Base-by-base conservation (phyloP, 2,113 vertebrate species). In the Macrotus californicus region DNA sequence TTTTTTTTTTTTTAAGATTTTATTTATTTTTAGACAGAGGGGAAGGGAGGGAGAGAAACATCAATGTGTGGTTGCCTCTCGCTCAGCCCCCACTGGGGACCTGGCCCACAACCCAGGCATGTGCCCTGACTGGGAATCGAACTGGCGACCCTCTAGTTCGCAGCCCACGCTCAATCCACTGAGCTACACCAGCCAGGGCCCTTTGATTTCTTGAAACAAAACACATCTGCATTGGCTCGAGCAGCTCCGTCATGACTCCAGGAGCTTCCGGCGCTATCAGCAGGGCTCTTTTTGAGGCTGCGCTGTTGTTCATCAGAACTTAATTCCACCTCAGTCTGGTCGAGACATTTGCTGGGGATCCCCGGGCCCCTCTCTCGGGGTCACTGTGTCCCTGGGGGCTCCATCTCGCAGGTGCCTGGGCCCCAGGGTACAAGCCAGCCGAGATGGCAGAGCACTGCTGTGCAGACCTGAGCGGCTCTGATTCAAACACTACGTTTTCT, bases 181-280 rank as follows among this genome's bases (percentile, higher is more conserved):
- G n/a, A n/a, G n/a, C n/a, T n/a, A n/a, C n/a, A n/a, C n/a, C n/a
- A n/a, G n/a, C n/a, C n/a, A n/a, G n/a, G n/a, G n/a, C n/a, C n/a
- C n/a, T n/a, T n/a, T n/a, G n/a, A n/a, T n/a, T n/a, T n/a, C n/a
- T n/a, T n/a, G 15, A 75, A 54, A 73, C 21, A 13, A 22, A 66
- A 16, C 39, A 5, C 72, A 34, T 9, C 24, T 39, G 18, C 26
- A 34, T 69, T 14, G 15, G 12, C 19, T 29, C 1, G 1, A 3
- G 76, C 19, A 0, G 29, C 36, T 0, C 0, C 0, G 41, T 26
- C n/a, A 1, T 52, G 9, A 0, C 24, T 36, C 50, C 0, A 5
- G 84, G 29, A 11, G 73, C 72, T n/a, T 61, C 73, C 43, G 26
- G 29, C 56, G 5, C n/a, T 43, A 7, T 1, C 29, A 1, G 7